These are phyloP conservation scores for Elysia crispata DNA, from an alignment of 2,888 invertebrate genomes.

Conservation along the genomic window DNA sequence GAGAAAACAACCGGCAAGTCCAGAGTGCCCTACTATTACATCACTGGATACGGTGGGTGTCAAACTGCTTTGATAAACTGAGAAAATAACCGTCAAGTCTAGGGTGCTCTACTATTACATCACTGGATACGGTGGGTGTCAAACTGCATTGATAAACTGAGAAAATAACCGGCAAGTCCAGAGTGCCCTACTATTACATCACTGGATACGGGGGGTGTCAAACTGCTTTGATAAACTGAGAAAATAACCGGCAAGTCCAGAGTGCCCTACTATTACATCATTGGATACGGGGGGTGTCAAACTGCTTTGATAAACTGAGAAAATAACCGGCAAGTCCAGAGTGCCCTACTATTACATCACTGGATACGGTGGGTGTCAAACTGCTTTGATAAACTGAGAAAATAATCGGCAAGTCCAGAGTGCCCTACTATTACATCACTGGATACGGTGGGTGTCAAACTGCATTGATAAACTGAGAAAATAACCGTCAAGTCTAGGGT, in stretches of 20 bases:
- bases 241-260: slow-evolving; percentile 49
- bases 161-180: slow-evolving; percentile 45
- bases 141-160: no score
- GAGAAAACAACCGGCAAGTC: no score
- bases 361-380: slow-evolving; percentile 64
- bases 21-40: slow-evolving; percentile 65
- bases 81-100: slow-evolving; percentile 42
- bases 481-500: no score
- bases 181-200: slow-evolving; percentile 66
- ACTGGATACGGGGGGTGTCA: slow-evolving; percentile 64
- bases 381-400: slow-evolving; percentile 59
- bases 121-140: slow-evolving; percentile 65
- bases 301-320: slow-evolving; percentile 57
- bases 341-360: slow-evolving; percentile 65
- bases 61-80: no score
- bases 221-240: no score
- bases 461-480: no score
- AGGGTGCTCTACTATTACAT: slow-evolving; percentile 65
- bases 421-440: slow-evolving; percentile 64
- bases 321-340: slow-evolving; percentile 68
- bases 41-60: slow-evolving; percentile 67
- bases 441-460: slow-evolving; percentile 64
- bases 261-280: slow-evolving; percentile 65
- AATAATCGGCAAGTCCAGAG: slow-evolving; percentile 68
- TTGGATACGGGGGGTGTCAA: slow-evolving; percentile 64